Percentiles rank a stretch among this genome's conserved stretches.
phyloP scores from a whole-genome alignment of 2,113 vertebrate genomes.

The Orientallactaga bullata region DNA sequence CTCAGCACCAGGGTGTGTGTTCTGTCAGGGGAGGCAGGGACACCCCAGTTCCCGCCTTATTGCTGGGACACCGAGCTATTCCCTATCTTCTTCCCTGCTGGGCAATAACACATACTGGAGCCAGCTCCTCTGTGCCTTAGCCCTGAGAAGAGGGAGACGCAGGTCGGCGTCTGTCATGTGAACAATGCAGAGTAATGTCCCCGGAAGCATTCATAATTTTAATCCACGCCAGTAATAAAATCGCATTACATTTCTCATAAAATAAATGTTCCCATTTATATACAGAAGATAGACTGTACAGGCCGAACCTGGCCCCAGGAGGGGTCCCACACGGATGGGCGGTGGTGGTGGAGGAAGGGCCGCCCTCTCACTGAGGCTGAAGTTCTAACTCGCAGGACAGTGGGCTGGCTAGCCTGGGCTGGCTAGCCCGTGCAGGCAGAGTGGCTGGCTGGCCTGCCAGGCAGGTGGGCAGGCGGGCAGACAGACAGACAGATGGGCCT shows the following conservation, averaged over 20 bases:
- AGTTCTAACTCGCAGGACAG: constrained; percentile 92
- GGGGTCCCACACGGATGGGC: constrained; percentile 91
- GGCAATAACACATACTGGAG: neutral
- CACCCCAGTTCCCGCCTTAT: neutral
- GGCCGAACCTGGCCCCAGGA: constrained; percentile 94
- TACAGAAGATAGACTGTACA: constrained; percentile 99
- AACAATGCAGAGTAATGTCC: constrained; percentile 79
- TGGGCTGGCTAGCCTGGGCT: constrained; percentile 94
- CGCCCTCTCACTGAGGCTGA: constrained; percentile 89
- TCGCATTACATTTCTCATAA: constrained; percentile 99
- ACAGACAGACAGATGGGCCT: constrained; percentile 88
- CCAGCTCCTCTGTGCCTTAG: fast-evolving
- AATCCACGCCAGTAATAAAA: constrained; percentile 99
- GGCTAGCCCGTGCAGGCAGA: constrained; percentile 94
- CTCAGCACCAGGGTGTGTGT: neutral
- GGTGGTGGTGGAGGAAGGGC: constrained; percentile 90
- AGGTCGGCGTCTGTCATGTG: constrained; percentile 54
- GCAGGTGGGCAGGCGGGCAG: constrained; percentile 94
- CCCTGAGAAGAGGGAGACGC: neutral
- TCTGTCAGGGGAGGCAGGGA: neutral
- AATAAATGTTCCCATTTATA: constrained; percentile 99
- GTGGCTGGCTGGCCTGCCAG: constrained; percentile 88
- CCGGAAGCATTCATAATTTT: constrained; percentile 94
- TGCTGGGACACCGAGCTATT: neutral
- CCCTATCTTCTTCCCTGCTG: neutral